Percentiles rank a stretch among this genome's conserved stretches.
Evolutionary conservation across 2,888 invertebrate species (phyloP).

Genomic region (Ennomos quercinarius): DNA sequence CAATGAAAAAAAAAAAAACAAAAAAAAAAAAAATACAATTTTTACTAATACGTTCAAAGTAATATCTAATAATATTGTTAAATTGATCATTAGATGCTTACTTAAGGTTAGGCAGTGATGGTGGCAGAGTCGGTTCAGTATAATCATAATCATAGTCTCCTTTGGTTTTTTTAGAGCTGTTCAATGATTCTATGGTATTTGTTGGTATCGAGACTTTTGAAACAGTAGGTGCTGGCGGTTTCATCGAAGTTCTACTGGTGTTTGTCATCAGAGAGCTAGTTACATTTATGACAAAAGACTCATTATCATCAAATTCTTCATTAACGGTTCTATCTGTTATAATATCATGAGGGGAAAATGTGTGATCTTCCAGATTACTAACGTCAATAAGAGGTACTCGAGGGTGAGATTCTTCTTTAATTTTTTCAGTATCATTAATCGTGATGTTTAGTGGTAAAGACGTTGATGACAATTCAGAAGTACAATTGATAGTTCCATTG

Average conservation of each 20-base stretch:
- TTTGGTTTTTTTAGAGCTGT: constrained; percentile 84
- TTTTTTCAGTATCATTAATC: constrained; percentile 57
- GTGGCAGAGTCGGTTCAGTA: constrained; percentile 89
- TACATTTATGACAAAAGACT: constrained; percentile 84
- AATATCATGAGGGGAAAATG: constrained; percentile 70
- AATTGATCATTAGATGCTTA: constrained; percentile 57
- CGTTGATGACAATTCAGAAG: constrained; percentile 75
- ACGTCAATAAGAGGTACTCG: constrained; percentile 61
- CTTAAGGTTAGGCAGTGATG: constrained; percentile 93
- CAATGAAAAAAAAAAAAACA: no score
- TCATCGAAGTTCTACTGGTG: constrained; percentile 56
- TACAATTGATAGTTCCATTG: constrained; percentile 79
- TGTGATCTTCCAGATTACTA: constrained; percentile 61
- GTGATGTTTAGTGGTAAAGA: constrained; percentile 64
- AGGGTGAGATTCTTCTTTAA: constrained; percentile 56
- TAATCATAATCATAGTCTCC: constrained; percentile 89
- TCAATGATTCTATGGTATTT: constrained; percentile 69
- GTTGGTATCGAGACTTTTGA: constrained; percentile 65
- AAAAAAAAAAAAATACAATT: no score
- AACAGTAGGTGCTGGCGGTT: constrained; percentile 42
- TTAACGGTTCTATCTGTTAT: constrained; percentile 68
- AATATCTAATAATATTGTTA: no score
- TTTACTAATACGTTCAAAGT: background rate
- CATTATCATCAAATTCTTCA: constrained; percentile 76
- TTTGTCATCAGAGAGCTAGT: constrained; percentile 82